These are phyloP conservation scores for Kradibia gibbosae DNA, from an alignment of 1,140 invertebrate genomes.

Conservation along the genomic window DNA sequence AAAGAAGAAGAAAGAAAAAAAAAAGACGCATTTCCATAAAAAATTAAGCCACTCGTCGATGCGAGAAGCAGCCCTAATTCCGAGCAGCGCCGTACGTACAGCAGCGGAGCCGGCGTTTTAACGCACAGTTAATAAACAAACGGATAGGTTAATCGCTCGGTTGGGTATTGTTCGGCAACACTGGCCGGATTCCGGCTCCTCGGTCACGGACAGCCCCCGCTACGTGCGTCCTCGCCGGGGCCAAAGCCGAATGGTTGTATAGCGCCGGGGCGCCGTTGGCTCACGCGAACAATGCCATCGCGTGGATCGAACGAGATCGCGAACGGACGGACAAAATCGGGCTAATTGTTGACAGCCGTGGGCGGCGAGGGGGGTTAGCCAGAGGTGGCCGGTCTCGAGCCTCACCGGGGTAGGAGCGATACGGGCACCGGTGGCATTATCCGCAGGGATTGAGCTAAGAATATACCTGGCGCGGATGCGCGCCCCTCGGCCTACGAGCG, in stretches of 20 bases:
- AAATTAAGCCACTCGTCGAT: too few relatives aligned
- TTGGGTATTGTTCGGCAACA: not conserved
- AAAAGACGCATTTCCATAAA: too few relatives aligned
- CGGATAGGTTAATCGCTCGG: not conserved
- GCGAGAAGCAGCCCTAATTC: too few relatives aligned
- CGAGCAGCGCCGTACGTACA: too few relatives aligned
- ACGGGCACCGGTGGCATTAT: constrained; percentile 2
- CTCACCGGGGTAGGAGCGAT: constrained; percentile 52
- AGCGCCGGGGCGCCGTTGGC: not conserved
- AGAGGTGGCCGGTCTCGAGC: not conserved
- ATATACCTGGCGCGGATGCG: not conserved
- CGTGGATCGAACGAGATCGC: constrained; percentile 28
- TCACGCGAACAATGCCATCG: not conserved
- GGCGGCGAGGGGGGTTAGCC: constrained; percentile 71
- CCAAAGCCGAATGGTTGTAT: not conserved
- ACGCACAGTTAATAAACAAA: not conserved
- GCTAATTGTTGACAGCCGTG: constrained; percentile 74
- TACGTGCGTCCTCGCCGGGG: not conserved
- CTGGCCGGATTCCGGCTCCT: not conserved
- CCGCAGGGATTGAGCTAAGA: not conserved
- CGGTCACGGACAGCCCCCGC: not conserved
- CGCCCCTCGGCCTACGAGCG: too few relatives aligned
- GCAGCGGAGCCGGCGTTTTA: not conserved
- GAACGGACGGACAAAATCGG: constrained; percentile 61
- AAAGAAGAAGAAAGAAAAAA: too few relatives aligned